A percentile compares a stretch with the other conserved stretches of the same genome.
Conservation (phyloP, 2,888 invertebrate species). For the Pyrgus malvae region DNA sequence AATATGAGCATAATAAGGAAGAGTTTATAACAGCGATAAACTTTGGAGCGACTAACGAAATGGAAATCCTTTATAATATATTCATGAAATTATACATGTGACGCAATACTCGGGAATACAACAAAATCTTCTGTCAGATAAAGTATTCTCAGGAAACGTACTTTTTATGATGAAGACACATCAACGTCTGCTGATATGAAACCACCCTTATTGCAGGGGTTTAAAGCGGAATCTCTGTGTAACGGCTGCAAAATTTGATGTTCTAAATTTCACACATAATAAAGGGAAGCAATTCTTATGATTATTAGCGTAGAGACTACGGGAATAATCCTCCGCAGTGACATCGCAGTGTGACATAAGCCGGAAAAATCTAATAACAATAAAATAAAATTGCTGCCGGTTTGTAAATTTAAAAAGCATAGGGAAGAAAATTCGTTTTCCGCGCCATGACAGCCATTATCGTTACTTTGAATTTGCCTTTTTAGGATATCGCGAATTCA, state of each 20-base stretch:
- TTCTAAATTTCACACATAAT: slow-evolving; percentile 80
- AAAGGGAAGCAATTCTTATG: slow-evolving; percentile 80
- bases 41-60: slow-evolving; percentile 47
- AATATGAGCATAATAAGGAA: slow-evolving; percentile 23
- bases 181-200: slow-evolving; percentile 40
- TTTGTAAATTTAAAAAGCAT: slow-evolving; percentile 78
- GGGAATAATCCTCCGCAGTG: slow-evolving; percentile 77
- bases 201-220: slow-evolving; percentile 45
- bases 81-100: slow-evolving; percentile 69
- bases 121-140: slow-evolving; percentile 63
- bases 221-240: slow-evolving; percentile 40
- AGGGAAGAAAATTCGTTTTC: slow-evolving; percentile 77
- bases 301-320: slow-evolving; percentile 79
- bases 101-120: slow-evolving; percentile 60
- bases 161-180: slow-evolving; percentile 43
- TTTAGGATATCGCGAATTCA: slow-evolving; percentile 49
- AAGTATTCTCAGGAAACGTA: slow-evolving; percentile 56
- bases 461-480: slow-evolving; percentile 76
- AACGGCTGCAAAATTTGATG: slow-evolving; percentile 47
- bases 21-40: slow-evolving; percentile 40
- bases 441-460: slow-evolving; percentile 73
- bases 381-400: slow-evolving; percentile 80
- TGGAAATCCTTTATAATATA: slow-evolving; percentile 66
- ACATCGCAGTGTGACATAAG: slow-evolving; percentile 77
- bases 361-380: slow-evolving; percentile 82